Evolutionary conservation across 2,888 invertebrate genomes (phyloP), one percentile per base, ranked within the genome.

Genomic region (Trilocha varians): DNA sequence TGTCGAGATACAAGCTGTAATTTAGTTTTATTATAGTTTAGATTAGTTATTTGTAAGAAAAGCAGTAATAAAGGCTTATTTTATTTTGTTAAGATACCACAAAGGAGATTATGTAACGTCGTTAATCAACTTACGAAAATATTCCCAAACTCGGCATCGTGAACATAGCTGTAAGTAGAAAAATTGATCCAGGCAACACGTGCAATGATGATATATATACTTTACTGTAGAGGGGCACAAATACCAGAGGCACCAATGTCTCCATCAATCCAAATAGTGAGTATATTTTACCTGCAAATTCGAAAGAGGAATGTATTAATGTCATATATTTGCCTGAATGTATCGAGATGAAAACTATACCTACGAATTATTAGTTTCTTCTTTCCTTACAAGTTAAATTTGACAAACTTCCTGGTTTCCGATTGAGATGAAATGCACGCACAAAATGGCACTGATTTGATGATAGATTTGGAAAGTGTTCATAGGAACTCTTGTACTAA

Each of bases 241-340:
- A 92, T 13, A 92, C 82, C 41, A 92, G 73, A 0, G 92, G 92
- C 88, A 91, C 91, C 46, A 90, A 71, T 0, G 92, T 91, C 65
- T 92, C 92, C 39, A 90, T 91, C 1, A 92, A 87, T 0, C 92
- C 92, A 53, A 92, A 91, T 3, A 92, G 61, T 0, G 92, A 92
- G 66, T 90, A 91, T 3, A 92, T 88, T 76, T 92, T 91, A 33
- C 92, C 91, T 91, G 71, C 1, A 75, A 59, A 13, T 43, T n/a
- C 32, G 39, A 35, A 25, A 25, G 25, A 9, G 25, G 5, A 25
- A 25, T 18, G 25, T 2, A 25, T 25, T 25, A 25, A 9, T 25
- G 5, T 2, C 11, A 9, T 18, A 8, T 8, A 8, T 6, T 3
- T 3, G 25, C 5, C 4, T 18, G 8, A 18, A 25, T 25, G 1